Conservation (phyloP, 2,888 invertebrate genomes). For the Mesorhabditis spiculigera region DNA sequence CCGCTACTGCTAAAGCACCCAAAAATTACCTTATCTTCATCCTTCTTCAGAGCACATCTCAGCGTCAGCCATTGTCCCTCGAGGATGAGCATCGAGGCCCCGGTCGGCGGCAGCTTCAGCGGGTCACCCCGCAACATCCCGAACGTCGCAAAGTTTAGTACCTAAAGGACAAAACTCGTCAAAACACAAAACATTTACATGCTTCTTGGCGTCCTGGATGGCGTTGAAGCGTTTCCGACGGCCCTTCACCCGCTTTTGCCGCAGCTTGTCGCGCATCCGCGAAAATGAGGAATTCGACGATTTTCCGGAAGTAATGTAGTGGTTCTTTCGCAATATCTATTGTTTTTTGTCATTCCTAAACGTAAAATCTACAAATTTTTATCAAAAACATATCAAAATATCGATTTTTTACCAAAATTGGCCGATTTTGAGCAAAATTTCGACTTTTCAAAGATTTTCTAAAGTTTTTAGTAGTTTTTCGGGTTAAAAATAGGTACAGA, state of each 20-base stretch:
- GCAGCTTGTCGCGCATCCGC: not conserved
- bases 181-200: not conserved
- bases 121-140: not conserved
- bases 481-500: no score
- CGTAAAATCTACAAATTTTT: no score
- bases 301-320: not conserved
- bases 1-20: no score
- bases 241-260: not conserved
- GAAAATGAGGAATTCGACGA: not conserved
- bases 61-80: not conserved
- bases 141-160: not conserved
- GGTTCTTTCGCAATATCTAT: no score
- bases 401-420: not conserved
- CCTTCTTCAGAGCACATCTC: not conserved
- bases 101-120: not conserved
- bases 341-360: no score
- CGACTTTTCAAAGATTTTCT: no score
- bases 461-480: no score
- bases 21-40: no score
- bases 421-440: no score
- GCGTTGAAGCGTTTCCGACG: not conserved
- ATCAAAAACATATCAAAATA: not conserved
- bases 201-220: constrained; percentile 2
- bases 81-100: not conserved
- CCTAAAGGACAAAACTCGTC: not conserved